Conservation (phyloP, 2,797 vertebrate genomes). For the Cyprinella venusta region DNA sequence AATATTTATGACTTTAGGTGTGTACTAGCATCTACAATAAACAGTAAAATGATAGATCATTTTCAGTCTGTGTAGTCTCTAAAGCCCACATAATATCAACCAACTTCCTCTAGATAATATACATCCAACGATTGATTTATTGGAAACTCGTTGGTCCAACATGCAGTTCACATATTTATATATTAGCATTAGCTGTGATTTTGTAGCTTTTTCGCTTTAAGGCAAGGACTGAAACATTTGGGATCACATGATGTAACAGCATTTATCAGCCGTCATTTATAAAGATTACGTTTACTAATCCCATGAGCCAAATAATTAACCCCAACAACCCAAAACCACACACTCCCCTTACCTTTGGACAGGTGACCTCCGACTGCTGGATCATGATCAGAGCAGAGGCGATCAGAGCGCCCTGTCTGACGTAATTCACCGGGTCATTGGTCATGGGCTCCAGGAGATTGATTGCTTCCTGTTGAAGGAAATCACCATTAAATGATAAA, state of each 20-base stretch:
- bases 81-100: background rate
- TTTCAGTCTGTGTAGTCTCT: conserved; percentile 15
- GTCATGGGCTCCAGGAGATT: conserved; percentile 99
- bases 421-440: conserved; percentile 98
- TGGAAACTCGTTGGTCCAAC: background rate
- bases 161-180: background rate
- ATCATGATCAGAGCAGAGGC: conserved; percentile 98
- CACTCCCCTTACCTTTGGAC: conserved; percentile 87
- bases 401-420: conserved; percentile 96
- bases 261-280: background rate
- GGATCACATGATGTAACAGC: no score
- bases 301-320: conserved; percentile 6
- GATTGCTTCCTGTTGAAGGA: conserved; percentile 89
- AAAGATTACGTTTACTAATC: background rate
- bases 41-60: conserved; percentile 15
- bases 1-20: conserved; percentile 20
- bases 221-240: background rate
- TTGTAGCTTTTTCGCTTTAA: background rate
- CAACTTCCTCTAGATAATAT: background rate
- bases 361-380: conserved; percentile 96
- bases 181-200: background rate
- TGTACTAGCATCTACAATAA: conserved; percentile 1
- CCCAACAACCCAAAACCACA: no score
- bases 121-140: background rate
- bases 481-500: background rate